Evolutionary conservation across 2,888 invertebrate species (phyloP), one percentile per base, ranked within the genome.

Genomic region (Acanthosoma haemorrhoidale): DNA sequence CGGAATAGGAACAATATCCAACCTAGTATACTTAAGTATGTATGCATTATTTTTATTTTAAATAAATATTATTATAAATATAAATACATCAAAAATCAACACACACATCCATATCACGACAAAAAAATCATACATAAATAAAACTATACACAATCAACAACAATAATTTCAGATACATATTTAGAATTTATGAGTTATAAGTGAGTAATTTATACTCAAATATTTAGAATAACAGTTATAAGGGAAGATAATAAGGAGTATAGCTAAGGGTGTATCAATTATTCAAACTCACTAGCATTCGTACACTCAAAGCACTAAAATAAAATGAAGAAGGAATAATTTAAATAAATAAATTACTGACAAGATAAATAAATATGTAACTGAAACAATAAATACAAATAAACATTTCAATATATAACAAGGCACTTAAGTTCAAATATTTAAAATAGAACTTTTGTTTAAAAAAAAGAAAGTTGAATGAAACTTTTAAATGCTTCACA

Each of bases 121-220:
- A 60, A 32, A n/a, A 32, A 60, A 32, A 1, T 60, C 34, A 34
- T 13, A 4, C 18, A 60, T 60, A 60, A 13, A 60, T 34, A 60
- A 60, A 60, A 34, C 36, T 13, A 36, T 18, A 60, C 60, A 60
- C 34, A 32, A 60, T 51, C 25, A 51, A n/a, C 51, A 18, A 51
- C 25, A 51, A 51, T 51, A n/a, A n/a, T n/a, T 3, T 25, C 38
- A 66, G 29, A 29, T 4, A 41, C 11, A 36, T 38, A 16, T 16
- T 57, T 16, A n/a, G 21, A 57, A 16, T 8, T 8, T 5, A 5
- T 21, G 13, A 16, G 13, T 9, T 13, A 57, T 21, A n/a, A 16
- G 21, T 5, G 9, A n/a, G 58, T 57, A 16, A 57, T n/a, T n/a
- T n/a, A n/a, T n/a, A n/a, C n/a, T n/a, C n/a, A n/a, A n/a, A n/a